Evolutionary conservation across 1,140 invertebrate genomes (phyloP).

Genomic region (Drosophila hydei): DNA sequence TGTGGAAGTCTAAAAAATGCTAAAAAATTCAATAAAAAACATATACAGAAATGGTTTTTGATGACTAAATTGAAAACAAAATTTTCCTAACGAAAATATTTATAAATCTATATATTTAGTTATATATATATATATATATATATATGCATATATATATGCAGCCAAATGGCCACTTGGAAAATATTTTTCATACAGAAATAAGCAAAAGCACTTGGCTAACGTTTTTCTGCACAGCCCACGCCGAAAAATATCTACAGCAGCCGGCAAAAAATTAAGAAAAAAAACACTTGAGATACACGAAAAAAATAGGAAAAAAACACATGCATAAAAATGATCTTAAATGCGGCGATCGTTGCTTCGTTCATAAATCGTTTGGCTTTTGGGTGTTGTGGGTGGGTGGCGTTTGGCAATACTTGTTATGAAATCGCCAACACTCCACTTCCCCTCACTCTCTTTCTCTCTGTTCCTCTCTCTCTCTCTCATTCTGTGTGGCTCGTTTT

Average conservation of each 20-base stretch:
- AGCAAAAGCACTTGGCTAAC: constrained; percentile 39
- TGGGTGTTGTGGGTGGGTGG: constrained; percentile 28
- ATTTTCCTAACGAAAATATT: constrained; percentile 11
- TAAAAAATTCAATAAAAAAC: not conserved
- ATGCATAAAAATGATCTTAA: constrained; percentile 50
- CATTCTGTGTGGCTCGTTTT: not conserved
- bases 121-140: constrained; percentile 13
- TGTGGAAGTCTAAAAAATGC: not conserved
- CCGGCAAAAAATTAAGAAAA: constrained; percentile 31
- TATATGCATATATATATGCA: constrained; percentile 5
- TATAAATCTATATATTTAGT: constrained; percentile 22
- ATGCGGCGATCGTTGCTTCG: constrained; percentile 17
- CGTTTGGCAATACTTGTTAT: constrained; percentile 79
- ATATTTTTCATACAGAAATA: constrained; percentile 45
- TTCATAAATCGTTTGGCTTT: constrained; percentile 48
- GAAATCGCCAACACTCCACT: constrained; percentile 45
- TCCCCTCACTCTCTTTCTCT: not conserved
- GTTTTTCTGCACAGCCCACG: constrained; percentile 70
- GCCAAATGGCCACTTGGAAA: constrained; percentile 45
- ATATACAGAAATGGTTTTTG: constrained; percentile 20
- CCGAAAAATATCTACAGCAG: constrained; percentile 35
- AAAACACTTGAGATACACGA: constrained; percentile 22
- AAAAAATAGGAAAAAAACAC: constrained; percentile 20
- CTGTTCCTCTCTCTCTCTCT: not conserved
- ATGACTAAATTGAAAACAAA: constrained; percentile 31